A percentile compares a stretch with the other conserved stretches of the same genome.
Evolutionary conservation across 2,888 invertebrate genomes (phyloP).

Genomic region (Tanypteryx hageni): DNA sequence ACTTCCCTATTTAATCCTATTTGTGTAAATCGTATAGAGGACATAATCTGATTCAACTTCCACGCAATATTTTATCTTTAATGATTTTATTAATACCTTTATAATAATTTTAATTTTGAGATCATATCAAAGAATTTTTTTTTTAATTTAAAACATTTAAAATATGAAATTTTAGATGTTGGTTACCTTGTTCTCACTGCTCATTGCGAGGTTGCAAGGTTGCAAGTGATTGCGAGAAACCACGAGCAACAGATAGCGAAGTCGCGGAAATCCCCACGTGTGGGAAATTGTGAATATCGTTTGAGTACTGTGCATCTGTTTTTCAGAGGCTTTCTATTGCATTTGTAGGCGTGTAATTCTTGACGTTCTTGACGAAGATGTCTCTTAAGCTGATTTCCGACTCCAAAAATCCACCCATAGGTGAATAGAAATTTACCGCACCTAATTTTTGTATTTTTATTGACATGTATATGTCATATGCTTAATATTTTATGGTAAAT

Average conservation of each 20-base stretch:
- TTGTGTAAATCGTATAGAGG: too few relatives aligned
- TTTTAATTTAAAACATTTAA: too few relatives aligned
- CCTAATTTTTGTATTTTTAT: slow-evolving; percentile 41
- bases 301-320: background rate
- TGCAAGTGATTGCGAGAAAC: background rate
- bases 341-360: too few relatives aligned
- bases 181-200: background rate
- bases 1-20: too few relatives aligned
- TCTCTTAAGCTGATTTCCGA: slow-evolving; percentile 65
- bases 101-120: too few relatives aligned
- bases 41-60: too few relatives aligned
- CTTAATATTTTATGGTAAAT: background rate
- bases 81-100: too few relatives aligned
- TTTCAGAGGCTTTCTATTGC: too few relatives aligned
- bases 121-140: too few relatives aligned
- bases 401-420: slow-evolving; percentile 76
- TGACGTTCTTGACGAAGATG: background rate
- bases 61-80: too few relatives aligned
- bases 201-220: too few relatives aligned
- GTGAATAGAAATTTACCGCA: slow-evolving; percentile 72
- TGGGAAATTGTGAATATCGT: background rate
- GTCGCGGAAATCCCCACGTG: background rate
- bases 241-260: background rate
- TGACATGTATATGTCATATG: slow-evolving; percentile 16
- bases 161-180: too few relatives aligned